Percentiles rank a stretch among this genome's conserved stretches.
Evolutionary conservation across 1,140 invertebrate genomes (phyloP).

Genomic region (Drosophila sulfurigaster): DNA sequence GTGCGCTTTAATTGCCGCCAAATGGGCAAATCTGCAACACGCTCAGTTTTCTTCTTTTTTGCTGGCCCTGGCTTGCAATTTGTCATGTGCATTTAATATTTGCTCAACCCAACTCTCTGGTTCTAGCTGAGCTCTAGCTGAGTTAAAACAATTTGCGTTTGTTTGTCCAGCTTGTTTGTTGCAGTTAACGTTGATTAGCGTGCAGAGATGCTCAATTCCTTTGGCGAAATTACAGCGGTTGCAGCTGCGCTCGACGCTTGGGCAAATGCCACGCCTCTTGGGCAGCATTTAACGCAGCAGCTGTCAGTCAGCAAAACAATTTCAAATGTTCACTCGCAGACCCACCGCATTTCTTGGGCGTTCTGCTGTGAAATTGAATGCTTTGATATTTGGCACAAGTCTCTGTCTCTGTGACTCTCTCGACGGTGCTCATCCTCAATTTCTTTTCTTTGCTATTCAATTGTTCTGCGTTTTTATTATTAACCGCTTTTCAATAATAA

Average conservation of each 20-base stretch:
- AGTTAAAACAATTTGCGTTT: slow-evolving; percentile 77
- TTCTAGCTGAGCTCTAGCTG: slow-evolving; percentile 8
- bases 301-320: slow-evolving; percentile 77
- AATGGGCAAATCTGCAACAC: slow-evolving; percentile 75
- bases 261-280: slow-evolving; percentile 56
- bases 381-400: slow-evolving; percentile 60
- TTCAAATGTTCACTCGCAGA: slow-evolving; percentile 69
- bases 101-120: slow-evolving; percentile 21
- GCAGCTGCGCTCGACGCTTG: slow-evolving; percentile 27
- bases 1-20: slow-evolving; percentile 81
- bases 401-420: not conserved
- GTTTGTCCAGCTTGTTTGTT: slow-evolving; percentile 82
- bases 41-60: slow-evolving; percentile 26
- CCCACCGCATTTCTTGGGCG: slow-evolving; percentile 66
- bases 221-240: slow-evolving; percentile 61
- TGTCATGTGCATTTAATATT: slow-evolving; percentile 82
- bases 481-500: slow-evolving; percentile 51
- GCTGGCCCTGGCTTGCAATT: slow-evolving; percentile 59
- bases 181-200: slow-evolving; percentile 81
- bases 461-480: slow-evolving; percentile 33
- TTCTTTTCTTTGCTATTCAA: slow-evolving; percentile 16
- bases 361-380: slow-evolving; percentile 79
- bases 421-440: not conserved
- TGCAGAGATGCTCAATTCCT: slow-evolving; percentile 50
- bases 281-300: slow-evolving; percentile 53